phyloP scores from a whole-genome alignment of 2,888 invertebrate species.

The Poecilus cupreus region DNA sequence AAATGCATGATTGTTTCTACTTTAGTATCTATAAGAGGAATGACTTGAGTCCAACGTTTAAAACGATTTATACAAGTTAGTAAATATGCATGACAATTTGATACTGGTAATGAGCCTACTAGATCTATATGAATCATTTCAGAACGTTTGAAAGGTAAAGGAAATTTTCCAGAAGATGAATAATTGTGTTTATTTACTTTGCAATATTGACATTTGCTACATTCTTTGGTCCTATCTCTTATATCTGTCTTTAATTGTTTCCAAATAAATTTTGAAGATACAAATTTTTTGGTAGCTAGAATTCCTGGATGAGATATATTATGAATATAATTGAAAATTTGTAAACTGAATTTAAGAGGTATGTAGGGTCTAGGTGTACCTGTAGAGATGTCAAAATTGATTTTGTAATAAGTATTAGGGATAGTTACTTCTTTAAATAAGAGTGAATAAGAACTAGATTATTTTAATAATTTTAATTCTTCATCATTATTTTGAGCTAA shows the following conservation, averaged over 20 bases:
- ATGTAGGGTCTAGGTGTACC: background rate
- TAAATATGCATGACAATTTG: conserved; percentile 62
- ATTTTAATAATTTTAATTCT: conserved; percentile 1
- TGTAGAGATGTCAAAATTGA: conserved; percentile 5
- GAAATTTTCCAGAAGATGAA: conserved; percentile 54
- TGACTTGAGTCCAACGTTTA: conserved; percentile 64
- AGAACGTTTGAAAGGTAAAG: conserved; percentile 63
- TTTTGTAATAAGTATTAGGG: background rate
- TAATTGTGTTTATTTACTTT: conserved; percentile 61
- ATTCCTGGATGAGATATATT: conserved; percentile 62
- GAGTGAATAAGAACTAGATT: background rate
- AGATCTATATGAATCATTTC: conserved; percentile 64
- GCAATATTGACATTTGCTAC: conserved; percentile 62
- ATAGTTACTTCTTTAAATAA: background rate
- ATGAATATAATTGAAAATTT: no score
- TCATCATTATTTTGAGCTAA: no score
- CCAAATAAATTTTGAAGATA: conserved; percentile 63
- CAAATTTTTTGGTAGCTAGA: conserved; percentile 55
- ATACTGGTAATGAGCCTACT: conserved; percentile 61
- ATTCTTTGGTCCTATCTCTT: conserved; percentile 57
- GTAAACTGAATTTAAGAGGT: background rate
- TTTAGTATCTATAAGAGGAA: conserved; percentile 63
- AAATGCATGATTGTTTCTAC: conserved; percentile 60
- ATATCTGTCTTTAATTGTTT: conserved; percentile 62
- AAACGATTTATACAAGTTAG: conserved; percentile 65